Conservation (phyloP, 2,888 invertebrate genomes). For the Phytoseiulus persimilis region DNA sequence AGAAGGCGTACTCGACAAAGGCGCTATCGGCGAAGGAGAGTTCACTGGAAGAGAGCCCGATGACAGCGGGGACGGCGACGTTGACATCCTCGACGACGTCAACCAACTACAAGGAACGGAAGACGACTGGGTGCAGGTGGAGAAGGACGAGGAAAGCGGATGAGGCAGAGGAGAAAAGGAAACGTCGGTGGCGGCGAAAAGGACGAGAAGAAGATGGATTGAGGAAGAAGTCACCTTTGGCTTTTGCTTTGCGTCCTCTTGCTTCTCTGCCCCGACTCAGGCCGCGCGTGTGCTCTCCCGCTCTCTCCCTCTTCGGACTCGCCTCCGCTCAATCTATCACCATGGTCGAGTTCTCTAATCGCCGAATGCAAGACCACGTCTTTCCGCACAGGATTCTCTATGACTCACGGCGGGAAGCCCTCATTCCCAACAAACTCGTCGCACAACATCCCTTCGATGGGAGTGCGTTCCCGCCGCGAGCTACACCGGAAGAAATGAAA, state of each 20-base stretch:
- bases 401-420: too few relatives aligned
- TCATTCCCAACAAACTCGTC: too few relatives aligned
- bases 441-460: too few relatives aligned
- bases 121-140: background rate
- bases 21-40: background rate
- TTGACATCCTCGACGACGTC: constrained; percentile 5
- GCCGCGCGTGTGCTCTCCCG: background rate
- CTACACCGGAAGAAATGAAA: too few relatives aligned
- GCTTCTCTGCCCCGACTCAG: background rate
- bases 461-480: too few relatives aligned
- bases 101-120: background rate
- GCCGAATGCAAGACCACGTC: background rate
- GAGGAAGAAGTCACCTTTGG: constrained; percentile 5
- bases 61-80: background rate
- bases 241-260: background rate
- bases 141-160: background rate
- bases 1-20: constrained; percentile 5
- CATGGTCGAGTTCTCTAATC: background rate
- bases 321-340: background rate
- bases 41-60: background rate
- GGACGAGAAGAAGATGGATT: background rate
- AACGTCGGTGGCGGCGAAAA: background rate
- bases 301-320: background rate
- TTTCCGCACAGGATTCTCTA: too few relatives aligned
- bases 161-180: background rate